Percentiles rank a stretch among this genome's conserved stretches.
Conservation (phyloP, 2,797 vertebrate species). For the Amblyraja radiata region DNA sequence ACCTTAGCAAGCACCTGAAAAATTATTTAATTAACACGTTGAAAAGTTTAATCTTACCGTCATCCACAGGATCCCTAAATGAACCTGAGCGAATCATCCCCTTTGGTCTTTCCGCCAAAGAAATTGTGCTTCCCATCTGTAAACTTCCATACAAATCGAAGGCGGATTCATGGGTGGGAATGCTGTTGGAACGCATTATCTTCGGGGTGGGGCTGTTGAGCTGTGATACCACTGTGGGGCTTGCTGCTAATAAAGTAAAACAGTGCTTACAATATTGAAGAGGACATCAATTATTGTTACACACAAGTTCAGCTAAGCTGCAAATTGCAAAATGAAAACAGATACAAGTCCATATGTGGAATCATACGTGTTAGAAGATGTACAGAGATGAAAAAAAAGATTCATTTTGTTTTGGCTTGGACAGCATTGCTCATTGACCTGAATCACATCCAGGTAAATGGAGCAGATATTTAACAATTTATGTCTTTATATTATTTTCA, state of each 20-base stretch:
- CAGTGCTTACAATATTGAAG: no score
- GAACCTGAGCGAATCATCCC: slow-evolving; percentile 90
- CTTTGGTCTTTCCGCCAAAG: slow-evolving; percentile 83
- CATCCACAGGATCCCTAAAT: slow-evolving; percentile 82
- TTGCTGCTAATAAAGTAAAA: slow-evolving; percentile 41
- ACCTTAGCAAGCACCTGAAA: background rate
- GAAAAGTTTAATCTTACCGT: slow-evolving; percentile 62
- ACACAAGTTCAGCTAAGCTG: background rate
- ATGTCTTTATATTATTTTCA: background rate
- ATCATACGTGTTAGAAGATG: background rate
- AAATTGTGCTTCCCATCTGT: slow-evolving; percentile 84
- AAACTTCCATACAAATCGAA: slow-evolving; percentile 80
- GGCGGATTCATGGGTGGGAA: slow-evolving; percentile 83
- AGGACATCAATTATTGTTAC: no score
- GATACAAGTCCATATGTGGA: background rate
- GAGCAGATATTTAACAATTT: background rate
- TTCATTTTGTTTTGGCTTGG: background rate
- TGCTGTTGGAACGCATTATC: slow-evolving; percentile 96
- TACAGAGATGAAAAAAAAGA: background rate
- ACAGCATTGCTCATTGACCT: background rate
- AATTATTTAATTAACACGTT: background rate
- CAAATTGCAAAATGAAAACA: background rate
- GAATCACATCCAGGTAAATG: background rate
- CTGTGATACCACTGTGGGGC: slow-evolving; percentile 57
- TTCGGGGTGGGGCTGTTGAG: slow-evolving; percentile 58